A percentile compares a stretch with the other conserved stretches of the same genome.
Conservation (phyloP, 1,140 invertebrate genomes). For the Ooceraea biroi region DNA sequence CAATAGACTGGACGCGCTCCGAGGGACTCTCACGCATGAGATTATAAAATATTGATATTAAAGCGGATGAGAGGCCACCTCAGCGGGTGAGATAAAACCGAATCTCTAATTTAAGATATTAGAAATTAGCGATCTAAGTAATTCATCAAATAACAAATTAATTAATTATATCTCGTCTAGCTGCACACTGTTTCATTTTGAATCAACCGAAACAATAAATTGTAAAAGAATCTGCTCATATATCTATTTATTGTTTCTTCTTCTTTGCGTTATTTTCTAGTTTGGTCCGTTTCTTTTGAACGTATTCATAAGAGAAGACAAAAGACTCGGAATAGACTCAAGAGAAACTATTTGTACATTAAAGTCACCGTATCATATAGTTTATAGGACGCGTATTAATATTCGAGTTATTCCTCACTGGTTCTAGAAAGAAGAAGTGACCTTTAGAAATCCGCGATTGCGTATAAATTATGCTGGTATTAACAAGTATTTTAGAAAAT, state of each 20-base stretch:
- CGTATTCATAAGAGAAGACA: not conserved
- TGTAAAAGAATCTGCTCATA: slow-evolving; percentile 47
- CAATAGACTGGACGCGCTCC: slow-evolving; percentile 85
- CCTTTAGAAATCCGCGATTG: slow-evolving; percentile 37
- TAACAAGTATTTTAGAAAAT: slow-evolving; percentile 41
- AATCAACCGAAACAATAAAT: slow-evolving; percentile 27
- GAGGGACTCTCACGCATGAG: slow-evolving; percentile 77
- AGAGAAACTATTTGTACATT: slow-evolving; percentile 80
- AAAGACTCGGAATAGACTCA: slow-evolving; percentile 23
- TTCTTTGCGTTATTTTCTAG: slow-evolving; percentile 45
- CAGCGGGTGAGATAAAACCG: slow-evolving; percentile 85
- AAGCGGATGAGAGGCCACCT: slow-evolving; percentile 79
- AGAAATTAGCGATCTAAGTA: slow-evolving; percentile 79
- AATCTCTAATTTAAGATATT: slow-evolving; percentile 85
- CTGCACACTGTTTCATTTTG: slow-evolving; percentile 80
- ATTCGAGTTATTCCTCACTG: slow-evolving; percentile 83
- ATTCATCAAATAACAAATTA: slow-evolving; percentile 76
- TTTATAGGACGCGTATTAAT: slow-evolving; percentile 83
- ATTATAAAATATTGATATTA: slow-evolving; percentile 57
- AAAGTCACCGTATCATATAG: slow-evolving; percentile 82
- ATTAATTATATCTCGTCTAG: slow-evolving; percentile 80
- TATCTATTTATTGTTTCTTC: slow-evolving; percentile 65
- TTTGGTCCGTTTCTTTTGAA: slow-evolving; percentile 39
- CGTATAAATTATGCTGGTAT: slow-evolving; percentile 40
- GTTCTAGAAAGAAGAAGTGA: slow-evolving; percentile 62